Evolutionary conservation across 2,797 vertebrate genomes (phyloP).

Genomic region (Valencia hispanica): DNA sequence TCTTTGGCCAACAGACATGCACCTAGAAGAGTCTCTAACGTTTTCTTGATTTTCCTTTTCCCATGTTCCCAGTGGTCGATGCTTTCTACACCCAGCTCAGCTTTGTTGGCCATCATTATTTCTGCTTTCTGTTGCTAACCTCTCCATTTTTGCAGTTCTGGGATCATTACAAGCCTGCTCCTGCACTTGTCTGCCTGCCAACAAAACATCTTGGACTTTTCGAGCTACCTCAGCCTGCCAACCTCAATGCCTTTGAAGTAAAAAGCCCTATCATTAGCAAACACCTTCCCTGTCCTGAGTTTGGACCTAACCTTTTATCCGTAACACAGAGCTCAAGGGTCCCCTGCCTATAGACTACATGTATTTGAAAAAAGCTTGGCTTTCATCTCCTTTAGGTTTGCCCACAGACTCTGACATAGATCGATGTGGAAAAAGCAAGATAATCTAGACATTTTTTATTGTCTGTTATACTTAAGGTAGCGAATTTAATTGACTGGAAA

Average conservation of each 20-base stretch:
- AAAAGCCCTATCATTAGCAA: slow-evolving; percentile 6
- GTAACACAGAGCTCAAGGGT: slow-evolving; percentile 2
- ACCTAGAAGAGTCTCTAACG: neutral
- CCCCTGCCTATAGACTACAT: neutral
- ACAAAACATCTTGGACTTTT: slow-evolving; percentile 4
- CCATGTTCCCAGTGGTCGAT: neutral
- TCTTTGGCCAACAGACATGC: neutral
- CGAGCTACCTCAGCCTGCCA: neutral
- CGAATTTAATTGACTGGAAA: neutral
- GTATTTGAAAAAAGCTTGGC: neutral
- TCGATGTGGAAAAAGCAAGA: neutral
- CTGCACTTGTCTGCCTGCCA: slow-evolving; percentile 5
- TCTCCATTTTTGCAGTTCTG: neutral
- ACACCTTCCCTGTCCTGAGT: slow-evolving; percentile 6
- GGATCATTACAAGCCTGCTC: neutral
- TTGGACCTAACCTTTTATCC: slow-evolving; percentile 7
- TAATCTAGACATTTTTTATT: neutral
- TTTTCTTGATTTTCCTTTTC: neutral
- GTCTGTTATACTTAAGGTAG: neutral
- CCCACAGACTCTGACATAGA: neutral
- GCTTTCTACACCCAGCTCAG: neutral
- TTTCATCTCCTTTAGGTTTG: neutral
- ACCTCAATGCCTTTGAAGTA: slow-evolving; percentile 4
- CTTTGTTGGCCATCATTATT: slow-evolving; percentile 1
- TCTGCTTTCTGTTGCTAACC: neutral